Base-by-base conservation (phyloP, 2,888 invertebrate species). In the Coelopa pilipes region DNA sequence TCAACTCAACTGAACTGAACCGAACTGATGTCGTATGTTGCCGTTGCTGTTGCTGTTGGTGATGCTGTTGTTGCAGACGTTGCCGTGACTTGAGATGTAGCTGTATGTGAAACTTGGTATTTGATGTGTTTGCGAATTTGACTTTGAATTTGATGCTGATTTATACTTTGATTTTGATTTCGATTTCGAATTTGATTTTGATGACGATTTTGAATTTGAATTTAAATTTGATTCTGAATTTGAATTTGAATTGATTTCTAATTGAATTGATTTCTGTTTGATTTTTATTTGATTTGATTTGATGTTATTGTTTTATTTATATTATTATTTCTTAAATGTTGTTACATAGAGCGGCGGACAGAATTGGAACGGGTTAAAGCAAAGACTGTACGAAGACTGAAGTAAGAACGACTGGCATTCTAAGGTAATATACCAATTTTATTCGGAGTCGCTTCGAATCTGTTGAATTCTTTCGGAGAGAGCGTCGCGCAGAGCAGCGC, bases 381-480 rank as follows among this genome's bases (percentile, higher is more conserved):
- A 87, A 88, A 88, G 88, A 88, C 88, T 88, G 87, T 87, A 88
- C 88, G 88, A 88, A 88, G 88, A 88, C 88, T 88, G 87, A 88
- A 88, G 86, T 87, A 87, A 88, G 87, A 87, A 87, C 85, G 84
- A 84, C 84, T 86, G 85, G 82, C 82, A 87, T 87, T 86, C 87
- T 84, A 85, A 87, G 87, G 87, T 87, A 87, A 87, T 87, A 87
- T 87, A 87, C 87, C 85, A 85, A 85, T 85, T 83, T 85, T 82
- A 78, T 86, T 87, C 84, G 85, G 85, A 85, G 86, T 87, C 55
- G 47, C 47, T 71, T 50, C 69, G 77, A 76, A 77, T 76, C 79
- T 79, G 78, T 78, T 78, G 77, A 78, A 77, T 77, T 76, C 75
- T 62, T 63, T 71, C 71, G 71, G 65, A 63, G 71, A 65, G 46